Percentiles rank a stretch among this genome's conserved stretches.
Conservation (phyloP, 2,797 vertebrate genomes). For the Lateolabrax maculatus region DNA sequence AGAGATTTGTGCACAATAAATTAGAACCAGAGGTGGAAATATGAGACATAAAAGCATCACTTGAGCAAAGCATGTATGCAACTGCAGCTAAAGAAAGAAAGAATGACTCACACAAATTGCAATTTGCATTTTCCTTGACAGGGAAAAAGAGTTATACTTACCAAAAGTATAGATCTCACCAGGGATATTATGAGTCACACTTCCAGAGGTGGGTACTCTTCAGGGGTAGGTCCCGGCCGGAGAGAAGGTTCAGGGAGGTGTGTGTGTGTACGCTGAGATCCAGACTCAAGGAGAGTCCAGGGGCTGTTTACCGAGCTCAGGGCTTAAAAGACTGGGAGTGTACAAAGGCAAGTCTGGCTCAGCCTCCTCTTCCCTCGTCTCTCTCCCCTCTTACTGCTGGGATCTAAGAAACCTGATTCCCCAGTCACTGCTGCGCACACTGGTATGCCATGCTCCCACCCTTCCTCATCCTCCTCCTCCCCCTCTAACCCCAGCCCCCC, state of each 20-base stretch:
- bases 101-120: slow-evolving; percentile 4
- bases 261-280: slow-evolving; percentile 16
- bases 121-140: not conserved
- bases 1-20: slow-evolving; percentile 41
- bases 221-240: slow-evolving; percentile 1
- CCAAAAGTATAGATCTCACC: slow-evolving; percentile 24
- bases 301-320: slow-evolving; percentile 50
- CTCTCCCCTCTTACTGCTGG: slow-evolving; percentile 36
- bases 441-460: slow-evolving; percentile 43
- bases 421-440: slow-evolving; percentile 50
- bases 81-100: slow-evolving; percentile 18
- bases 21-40: slow-evolving; percentile 67
- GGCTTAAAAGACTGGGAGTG: slow-evolving; percentile 61
- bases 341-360: slow-evolving; percentile 52
- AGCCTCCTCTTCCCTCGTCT: slow-evolving; percentile 55
- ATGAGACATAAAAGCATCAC: slow-evolving; percentile 52
- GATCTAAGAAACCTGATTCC: slow-evolving; percentile 68
- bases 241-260: slow-evolving; percentile 7
- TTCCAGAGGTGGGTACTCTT: slow-evolving; percentile 19
- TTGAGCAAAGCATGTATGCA: slow-evolving; percentile 32
- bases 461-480: slow-evolving; percentile 33
- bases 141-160: slow-evolving; percentile 42
- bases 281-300: slow-evolving; percentile 41
- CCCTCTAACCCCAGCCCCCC: not conserved
- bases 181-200: slow-evolving; percentile 6